These are phyloP conservation scores for Bettongia penicillata DNA, from an alignment of 2,113 vertebrate species.

Conservation along the genomic window DNA sequence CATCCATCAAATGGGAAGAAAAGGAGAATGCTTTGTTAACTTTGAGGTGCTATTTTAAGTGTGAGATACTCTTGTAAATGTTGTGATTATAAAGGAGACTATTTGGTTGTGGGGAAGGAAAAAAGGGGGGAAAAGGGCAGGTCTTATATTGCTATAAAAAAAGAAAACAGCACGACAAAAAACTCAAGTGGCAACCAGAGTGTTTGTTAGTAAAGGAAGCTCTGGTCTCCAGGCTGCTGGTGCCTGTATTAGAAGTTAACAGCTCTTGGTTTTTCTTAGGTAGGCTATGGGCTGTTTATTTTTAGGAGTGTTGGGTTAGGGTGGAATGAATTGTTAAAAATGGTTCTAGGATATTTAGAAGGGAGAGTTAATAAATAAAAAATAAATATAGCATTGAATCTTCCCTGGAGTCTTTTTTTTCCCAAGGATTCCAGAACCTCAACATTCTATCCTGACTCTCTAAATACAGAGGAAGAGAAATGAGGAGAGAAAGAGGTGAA, in stretches of 20 bases:
- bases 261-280: not conserved
- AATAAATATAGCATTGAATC: not conserved
- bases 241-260: not conserved
- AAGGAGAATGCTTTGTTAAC: not conserved
- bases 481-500: not conserved
- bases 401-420: not conserved
- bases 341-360: constrained; percentile 24
- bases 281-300: constrained; percentile 27
- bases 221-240: constrained; percentile 16
- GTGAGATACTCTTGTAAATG: not conserved
- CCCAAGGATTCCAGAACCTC: not conserved
- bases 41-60: not conserved
- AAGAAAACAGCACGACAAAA: not conserved
- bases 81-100: constrained; percentile 32
- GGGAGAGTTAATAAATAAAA: constrained; percentile 46
- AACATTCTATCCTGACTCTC: not conserved
- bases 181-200: not conserved
- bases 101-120: constrained; percentile 6
- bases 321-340: constrained; percentile 16
- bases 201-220: not conserved
- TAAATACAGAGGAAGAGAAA: not conserved
- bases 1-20: not conserved
- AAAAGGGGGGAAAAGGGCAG: not conserved
- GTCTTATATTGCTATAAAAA: constrained; percentile 31
- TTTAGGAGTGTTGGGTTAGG: not conserved